phyloP scores from a whole-genome alignment of 2,888 invertebrate species.

The Octodonta nipae region DNA sequence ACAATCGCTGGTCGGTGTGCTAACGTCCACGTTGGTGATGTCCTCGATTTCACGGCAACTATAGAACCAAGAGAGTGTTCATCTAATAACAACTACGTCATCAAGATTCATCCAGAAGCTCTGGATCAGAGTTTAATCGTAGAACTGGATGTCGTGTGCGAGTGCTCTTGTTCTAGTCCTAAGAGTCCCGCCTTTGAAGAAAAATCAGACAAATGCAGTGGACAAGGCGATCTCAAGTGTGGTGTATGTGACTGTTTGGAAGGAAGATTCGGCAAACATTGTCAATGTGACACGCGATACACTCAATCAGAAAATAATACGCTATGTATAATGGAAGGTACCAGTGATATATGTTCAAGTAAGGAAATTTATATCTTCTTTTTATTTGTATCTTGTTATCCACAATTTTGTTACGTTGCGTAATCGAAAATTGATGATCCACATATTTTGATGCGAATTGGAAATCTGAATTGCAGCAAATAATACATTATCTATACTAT shows the following conservation, averaged over 20 bases:
- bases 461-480: too few relatives aligned
- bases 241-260: slow-evolving; percentile 47
- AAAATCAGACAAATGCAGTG: slow-evolving; percentile 31
- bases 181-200: slow-evolving; percentile 28
- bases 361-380: too few relatives aligned
- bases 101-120: slow-evolving; percentile 59
- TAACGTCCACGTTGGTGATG: slow-evolving; percentile 45
- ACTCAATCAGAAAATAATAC: slow-evolving; percentile 29
- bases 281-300: slow-evolving; percentile 44
- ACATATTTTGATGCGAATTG: too few relatives aligned
- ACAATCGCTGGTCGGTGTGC: slow-evolving; percentile 44
- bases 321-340: slow-evolving; percentile 14
- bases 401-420: too few relatives aligned
- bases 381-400: too few relatives aligned
- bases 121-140: slow-evolving; percentile 55
- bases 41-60: slow-evolving; percentile 41
- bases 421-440: too few relatives aligned
- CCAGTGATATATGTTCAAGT: slow-evolving; percentile 26
- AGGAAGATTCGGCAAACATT: slow-evolving; percentile 42
- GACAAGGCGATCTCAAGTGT: slow-evolving; percentile 15
- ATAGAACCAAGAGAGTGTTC: slow-evolving; percentile 49
- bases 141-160: slow-evolving; percentile 54
- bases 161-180: slow-evolving; percentile 61
- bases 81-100: slow-evolving; percentile 32
- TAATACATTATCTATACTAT: too few relatives aligned